Evolutionary conservation across 2,797 vertebrate genomes (phyloP), one percentile per base, ranked within the genome.

Genomic region (Enoplosus armatus): DNA sequence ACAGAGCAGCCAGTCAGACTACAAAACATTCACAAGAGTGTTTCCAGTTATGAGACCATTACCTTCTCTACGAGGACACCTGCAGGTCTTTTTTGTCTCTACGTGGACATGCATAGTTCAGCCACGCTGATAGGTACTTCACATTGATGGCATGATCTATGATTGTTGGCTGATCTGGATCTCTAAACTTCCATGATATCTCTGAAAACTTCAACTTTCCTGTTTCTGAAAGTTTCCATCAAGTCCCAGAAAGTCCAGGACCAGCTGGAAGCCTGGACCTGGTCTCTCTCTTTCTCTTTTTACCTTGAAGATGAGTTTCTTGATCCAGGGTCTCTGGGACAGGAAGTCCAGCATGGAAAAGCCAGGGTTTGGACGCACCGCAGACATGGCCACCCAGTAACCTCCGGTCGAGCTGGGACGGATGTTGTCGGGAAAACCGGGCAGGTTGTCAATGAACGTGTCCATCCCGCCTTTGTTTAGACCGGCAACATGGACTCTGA

Each of bases 291-390:
- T 10, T 3, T 41, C 31, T 16, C 18, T 31, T 3, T 51, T 58
- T 69, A 99, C 98, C 97, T 99, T 99, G 91, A 99, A 98, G 91
- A 99, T 95, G 72, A 98, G 92, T 62, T 95, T 98, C 93, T 97
- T 99, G 90, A 99, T 94, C 96, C 95, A 98, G 29, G 98, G 96
- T 85, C 96, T 97, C 89, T 97, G 96, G 3, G 98, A 96, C 85
- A 99, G 94, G 90, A 99, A 99, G 94, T 99, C 98, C 87, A 98
- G 85, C 96, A 97, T 92, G 80, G 98, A 99, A 94, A 99, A 99
- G 9, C 98, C 98, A 2, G 98, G 97, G 85, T 96, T 98, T 2
- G 96, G 94, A 1, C 98, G 89, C 60, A 99, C 90, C 0, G 90
- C 93, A 0, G 97, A 86, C 97, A 98, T 97, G 79, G 96, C 95